phyloP scores from a whole-genome alignment of 2,113 vertebrate species.

The Calidris pygmaea region DNA sequence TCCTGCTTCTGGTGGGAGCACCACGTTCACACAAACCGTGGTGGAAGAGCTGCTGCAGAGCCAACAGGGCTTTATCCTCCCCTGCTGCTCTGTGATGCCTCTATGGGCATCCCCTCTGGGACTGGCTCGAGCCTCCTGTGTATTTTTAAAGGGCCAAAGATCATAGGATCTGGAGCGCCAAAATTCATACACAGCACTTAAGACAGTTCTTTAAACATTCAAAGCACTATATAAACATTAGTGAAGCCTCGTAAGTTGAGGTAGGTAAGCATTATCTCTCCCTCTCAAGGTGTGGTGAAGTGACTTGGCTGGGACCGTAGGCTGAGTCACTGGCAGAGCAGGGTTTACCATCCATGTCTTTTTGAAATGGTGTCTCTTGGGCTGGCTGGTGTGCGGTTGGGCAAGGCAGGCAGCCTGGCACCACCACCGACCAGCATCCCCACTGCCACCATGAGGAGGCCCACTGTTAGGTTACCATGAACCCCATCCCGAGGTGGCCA shows the following conservation, averaged over 20 bases:
- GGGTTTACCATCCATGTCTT: slow-evolving; percentile 9
- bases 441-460: background rate
- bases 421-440: background rate
- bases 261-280: slow-evolving; percentile 45
- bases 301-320: background rate
- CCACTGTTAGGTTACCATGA: background rate
- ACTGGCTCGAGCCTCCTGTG: background rate
- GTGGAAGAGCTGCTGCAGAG: background rate
- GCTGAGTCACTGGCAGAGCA: slow-evolving; percentile 48
- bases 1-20: background rate
- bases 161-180: background rate
- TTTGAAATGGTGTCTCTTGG: slow-evolving; percentile 3
- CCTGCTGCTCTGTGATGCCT: background rate
- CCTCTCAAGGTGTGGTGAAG: slow-evolving; percentile 48
- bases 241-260: slow-evolving; percentile 39
- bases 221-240: slow-evolving; percentile 46
- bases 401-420: background rate
- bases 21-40: accelerated
- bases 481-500: background rate
- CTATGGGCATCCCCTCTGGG: background rate
- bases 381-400: background rate
- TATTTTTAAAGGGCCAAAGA: slow-evolving; percentile 14
- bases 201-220: slow-evolving; percentile 14
- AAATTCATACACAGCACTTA: background rate
- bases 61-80: background rate